Percentiles rank a stretch among this genome's conserved stretches.
These are phyloP conservation scores for Erebia palarica DNA, from an alignment of 2,888 invertebrate genomes.

Conservation along the genomic window DNA sequence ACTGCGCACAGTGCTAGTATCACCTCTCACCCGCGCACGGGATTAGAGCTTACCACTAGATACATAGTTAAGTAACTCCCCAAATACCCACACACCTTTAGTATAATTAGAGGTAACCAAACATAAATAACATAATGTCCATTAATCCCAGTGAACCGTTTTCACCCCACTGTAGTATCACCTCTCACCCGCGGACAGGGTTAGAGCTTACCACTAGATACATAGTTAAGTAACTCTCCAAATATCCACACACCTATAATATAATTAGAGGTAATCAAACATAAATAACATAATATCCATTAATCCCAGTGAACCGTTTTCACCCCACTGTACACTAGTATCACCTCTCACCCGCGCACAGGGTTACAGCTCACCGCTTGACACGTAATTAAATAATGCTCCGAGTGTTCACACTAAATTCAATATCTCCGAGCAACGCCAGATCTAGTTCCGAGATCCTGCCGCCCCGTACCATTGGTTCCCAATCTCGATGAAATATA, in stretches of 20 bases:
- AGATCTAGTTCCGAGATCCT: constrained; percentile 43
- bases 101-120: too few species aligned
- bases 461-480: constrained; percentile 29
- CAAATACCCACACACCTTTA: too few species aligned
- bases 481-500: constrained; percentile 1
- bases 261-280: too few species aligned
- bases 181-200: too few species aligned
- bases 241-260: too few species aligned
- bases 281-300: too few species aligned
- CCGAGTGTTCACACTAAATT: constrained; percentile 77
- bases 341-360: constrained; percentile 52
- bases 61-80: too few species aligned
- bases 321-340: constrained; percentile 38
- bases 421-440: constrained; percentile 64
- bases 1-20: constrained; percentile 39
- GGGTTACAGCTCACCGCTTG: constrained; percentile 60
- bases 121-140: too few species aligned
- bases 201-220: too few species aligned
- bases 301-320: constrained; percentile 5
- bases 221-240: too few species aligned
- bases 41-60: too few species aligned
- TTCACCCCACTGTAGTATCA: constrained; percentile 32
- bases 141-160: background rate
- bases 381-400: constrained; percentile 81
- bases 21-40: constrained; percentile 50